phyloP scores from a whole-genome alignment of 1,140 invertebrate genomes.

The Alviniconcha marisindica region DNA sequence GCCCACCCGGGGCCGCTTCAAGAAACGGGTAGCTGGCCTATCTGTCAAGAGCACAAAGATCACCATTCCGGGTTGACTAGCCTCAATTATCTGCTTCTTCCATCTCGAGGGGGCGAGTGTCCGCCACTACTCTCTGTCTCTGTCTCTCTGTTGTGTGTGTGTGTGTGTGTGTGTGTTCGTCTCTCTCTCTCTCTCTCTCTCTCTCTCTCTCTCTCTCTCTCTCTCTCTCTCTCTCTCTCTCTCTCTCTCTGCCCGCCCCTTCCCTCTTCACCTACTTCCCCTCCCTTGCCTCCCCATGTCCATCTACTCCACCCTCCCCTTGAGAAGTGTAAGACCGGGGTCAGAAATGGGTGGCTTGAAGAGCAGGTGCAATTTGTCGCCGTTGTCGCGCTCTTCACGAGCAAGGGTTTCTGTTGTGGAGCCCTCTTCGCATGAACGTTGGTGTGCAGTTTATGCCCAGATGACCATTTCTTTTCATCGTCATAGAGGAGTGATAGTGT shows the following conservation, averaged over 20 bases:
- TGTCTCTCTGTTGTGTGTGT: background rate
- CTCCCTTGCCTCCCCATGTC: background rate
- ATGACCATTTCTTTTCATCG: too few species aligned
- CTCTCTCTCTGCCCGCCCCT: conserved; percentile 10
- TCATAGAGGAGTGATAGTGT: too few species aligned
- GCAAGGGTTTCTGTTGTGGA: background rate
- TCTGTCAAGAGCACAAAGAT: too few species aligned
- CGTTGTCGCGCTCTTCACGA: background rate
- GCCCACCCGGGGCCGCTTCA: too few species aligned
- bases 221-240: conserved; percentile 11
- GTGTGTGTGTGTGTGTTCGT: background rate
- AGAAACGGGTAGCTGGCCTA: too few species aligned
- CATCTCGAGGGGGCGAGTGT: too few species aligned
- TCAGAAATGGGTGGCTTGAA: background rate
- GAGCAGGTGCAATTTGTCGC: conserved; percentile 9
- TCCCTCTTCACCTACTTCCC: background rate
- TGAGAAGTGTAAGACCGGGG: background rate
- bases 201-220: background rate
- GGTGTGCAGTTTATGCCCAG: too few species aligned
- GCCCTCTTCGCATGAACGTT: too few species aligned
- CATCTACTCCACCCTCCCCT: background rate
- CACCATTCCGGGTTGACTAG: too few species aligned
- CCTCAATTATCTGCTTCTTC: too few species aligned
- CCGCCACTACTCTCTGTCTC: background rate
- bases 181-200: background rate